Conservation (phyloP, 2,888 invertebrate species). For the Nebria brevicollis region DNA sequence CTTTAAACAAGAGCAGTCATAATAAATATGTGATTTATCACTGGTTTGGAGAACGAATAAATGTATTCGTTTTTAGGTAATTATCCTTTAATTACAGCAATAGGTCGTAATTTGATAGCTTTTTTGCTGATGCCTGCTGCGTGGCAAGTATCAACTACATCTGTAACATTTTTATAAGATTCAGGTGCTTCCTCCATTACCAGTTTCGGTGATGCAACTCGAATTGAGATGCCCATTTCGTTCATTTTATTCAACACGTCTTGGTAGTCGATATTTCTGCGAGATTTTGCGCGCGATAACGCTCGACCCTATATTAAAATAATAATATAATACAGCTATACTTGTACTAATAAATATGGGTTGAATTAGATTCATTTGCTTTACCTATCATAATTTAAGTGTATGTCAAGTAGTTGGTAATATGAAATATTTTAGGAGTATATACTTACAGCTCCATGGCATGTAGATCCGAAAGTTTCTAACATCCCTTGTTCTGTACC, state of each 20-base stretch:
- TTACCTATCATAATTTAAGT: too few species aligned
- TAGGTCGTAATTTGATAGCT: conserved; percentile 93
- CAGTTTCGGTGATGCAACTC: conserved; percentile 98
- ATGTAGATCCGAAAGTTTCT: conserved; percentile 99
- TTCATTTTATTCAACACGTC: conserved; percentile 88
- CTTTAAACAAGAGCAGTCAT: neutral
- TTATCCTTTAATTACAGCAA: conserved; percentile 98
- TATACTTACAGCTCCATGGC: conserved; percentile 94
- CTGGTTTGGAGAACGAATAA: conserved; percentile 5
- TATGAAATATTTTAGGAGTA: conserved; percentile 34
- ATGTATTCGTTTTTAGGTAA: neutral
- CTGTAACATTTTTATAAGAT: conserved; percentile 99
- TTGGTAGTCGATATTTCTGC: conserved; percentile 93
- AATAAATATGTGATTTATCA: neutral
- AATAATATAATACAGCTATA: conserved; percentile 27
- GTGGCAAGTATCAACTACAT: conserved; percentile 98
- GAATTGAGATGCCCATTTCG: conserved; percentile 88
- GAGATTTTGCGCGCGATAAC: conserved; percentile 95
- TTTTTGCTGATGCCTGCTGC: conserved; percentile 97
- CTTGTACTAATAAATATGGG: conserved; percentile 8
- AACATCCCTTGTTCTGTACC: conserved; percentile 97
- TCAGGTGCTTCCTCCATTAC: conserved; percentile 99
- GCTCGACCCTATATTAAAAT: conserved; percentile 83
- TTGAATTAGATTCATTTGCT: neutral
- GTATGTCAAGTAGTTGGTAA: neutral